Conservation (phyloP, 2,888 invertebrate genomes). For the Archaeoteleia sp. region DNA sequence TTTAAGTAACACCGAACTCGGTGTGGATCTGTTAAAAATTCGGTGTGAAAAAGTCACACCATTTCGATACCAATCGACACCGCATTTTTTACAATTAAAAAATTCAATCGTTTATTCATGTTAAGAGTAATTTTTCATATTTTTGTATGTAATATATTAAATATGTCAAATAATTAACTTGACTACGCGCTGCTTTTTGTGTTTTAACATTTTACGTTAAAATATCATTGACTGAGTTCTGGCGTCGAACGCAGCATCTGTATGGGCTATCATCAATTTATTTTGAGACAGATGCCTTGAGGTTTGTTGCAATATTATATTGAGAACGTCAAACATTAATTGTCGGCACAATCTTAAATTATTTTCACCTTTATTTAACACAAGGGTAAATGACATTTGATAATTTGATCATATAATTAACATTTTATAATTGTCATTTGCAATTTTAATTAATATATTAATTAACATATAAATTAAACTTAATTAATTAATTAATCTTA, state of each 20-base stretch:
- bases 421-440: background rate
- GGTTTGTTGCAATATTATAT: constrained; percentile 34
- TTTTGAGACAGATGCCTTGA: constrained; percentile 37
- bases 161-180: background rate
- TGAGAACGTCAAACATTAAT: constrained; percentile 38
- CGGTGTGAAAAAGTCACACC: too few relatives aligned
- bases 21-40: too few relatives aligned
- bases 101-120: too few relatives aligned
- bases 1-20: too few relatives aligned
- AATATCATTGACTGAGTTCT: constrained; percentile 39
- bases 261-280: constrained; percentile 41
- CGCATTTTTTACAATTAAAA: too few relatives aligned
- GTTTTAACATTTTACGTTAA: background rate
- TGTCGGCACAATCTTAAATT: constrained; percentile 48
- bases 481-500: too few relatives aligned
- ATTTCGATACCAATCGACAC: too few relatives aligned
- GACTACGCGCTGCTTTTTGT: too few relatives aligned
- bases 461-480: constrained; percentile 5
- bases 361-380: constrained; percentile 33
- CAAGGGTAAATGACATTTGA: constrained; percentile 43
- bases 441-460: constrained; percentile 9
- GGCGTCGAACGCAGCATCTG: constrained; percentile 12
- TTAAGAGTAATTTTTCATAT: too few relatives aligned
- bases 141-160: too few relatives aligned
- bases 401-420: constrained; percentile 22